Conservation (phyloP, 2,113 vertebrate genomes). For the Gallinago paraguaiae region DNA sequence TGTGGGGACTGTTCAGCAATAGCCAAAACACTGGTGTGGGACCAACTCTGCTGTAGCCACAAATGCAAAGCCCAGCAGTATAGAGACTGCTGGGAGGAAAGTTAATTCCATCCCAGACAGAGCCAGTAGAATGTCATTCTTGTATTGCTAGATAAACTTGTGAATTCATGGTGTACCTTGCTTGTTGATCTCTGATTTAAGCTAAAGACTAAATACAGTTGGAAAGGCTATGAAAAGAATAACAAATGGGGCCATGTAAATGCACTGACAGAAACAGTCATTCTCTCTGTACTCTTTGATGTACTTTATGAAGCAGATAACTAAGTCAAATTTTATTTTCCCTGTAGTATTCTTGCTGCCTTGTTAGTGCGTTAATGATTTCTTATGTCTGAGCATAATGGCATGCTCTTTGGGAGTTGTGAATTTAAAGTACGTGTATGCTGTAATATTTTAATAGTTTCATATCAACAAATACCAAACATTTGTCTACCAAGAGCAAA, state of each 20-base stretch:
- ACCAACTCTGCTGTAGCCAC: not conserved
- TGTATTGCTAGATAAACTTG: not conserved
- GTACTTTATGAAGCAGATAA: not conserved
- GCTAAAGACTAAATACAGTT: not conserved
- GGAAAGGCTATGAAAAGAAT: not conserved
- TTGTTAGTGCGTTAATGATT: conserved; percentile 23
- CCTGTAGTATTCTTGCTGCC: not conserved
- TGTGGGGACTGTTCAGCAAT: not conserved
- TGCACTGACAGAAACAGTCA: not conserved
- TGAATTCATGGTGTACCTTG: not conserved
- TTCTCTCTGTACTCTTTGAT: not conserved
- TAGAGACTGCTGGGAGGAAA: not conserved
- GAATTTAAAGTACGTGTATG: not conserved
- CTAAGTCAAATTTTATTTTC: conserved; percentile 38
- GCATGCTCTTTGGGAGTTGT: not conserved
- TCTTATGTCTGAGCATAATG: not conserved
- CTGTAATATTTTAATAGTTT: conserved; percentile 18
- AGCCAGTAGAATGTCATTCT: not conserved
- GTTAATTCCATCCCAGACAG: not conserved
- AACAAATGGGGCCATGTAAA: not conserved
- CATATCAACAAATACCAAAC: not conserved
- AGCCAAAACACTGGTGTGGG: rapidly evolving
- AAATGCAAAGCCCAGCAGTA: not conserved
- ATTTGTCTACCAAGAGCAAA: not conserved
- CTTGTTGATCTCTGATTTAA: not conserved